Conservation (phyloP, 2,797 vertebrate genomes). For the Dallia pectoralis region DNA sequence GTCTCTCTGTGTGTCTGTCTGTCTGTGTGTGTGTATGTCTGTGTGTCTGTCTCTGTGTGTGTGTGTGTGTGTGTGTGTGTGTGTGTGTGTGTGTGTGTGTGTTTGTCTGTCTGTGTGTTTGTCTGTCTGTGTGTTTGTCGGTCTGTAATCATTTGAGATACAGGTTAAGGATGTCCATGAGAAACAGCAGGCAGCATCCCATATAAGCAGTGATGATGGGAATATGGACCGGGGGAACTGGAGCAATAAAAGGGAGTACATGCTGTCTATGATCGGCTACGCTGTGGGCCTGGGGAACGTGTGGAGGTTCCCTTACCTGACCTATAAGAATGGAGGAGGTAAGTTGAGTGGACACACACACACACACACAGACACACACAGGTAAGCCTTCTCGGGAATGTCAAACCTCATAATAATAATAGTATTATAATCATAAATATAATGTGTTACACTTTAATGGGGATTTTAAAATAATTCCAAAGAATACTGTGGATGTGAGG, state of each 20-base stretch:
- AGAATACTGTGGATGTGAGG: too few species aligned
- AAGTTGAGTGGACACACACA: constrained; percentile 6
- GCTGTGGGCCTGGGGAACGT: constrained; percentile 95
- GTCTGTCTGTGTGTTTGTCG: not conserved
- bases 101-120: too few species aligned
- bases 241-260: constrained; percentile 87
- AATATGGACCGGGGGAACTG: constrained; percentile 86
- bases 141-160: constrained; percentile 18
- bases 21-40: not conserved
- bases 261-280: constrained; percentile 92
- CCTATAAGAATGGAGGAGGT: constrained; percentile 95
- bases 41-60: not conserved
- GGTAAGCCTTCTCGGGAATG: not conserved
- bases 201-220: constrained; percentile 64
- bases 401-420: too few species aligned
- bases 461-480: too few species aligned
- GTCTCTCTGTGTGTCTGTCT: not conserved
- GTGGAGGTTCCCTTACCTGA: constrained; percentile 94
- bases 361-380: not conserved
- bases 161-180: constrained; percentile 25
- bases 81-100: not conserved
- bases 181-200: constrained; percentile 44
- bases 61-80: not conserved
- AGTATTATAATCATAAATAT: too few species aligned
- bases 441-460: too few species aligned